Percentiles rank a stretch among this genome's conserved stretches.
Evolutionary conservation across 2,888 invertebrate genomes (phyloP).

Genomic region (Pristionchus japonicus): DNA sequence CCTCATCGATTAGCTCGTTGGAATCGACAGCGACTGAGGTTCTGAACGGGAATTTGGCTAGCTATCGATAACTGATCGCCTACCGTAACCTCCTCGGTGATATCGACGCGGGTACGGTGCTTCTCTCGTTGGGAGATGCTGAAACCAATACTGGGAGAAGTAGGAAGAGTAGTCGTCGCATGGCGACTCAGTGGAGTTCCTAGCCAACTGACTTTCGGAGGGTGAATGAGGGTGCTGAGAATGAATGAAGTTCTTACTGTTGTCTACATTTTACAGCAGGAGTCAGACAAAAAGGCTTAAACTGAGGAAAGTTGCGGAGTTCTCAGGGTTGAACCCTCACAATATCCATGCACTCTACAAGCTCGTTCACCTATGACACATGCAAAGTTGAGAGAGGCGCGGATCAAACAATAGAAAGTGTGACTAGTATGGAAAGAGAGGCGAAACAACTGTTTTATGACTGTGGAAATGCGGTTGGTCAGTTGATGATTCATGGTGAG

Average conservation of each 20-base stretch:
- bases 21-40: background rate
- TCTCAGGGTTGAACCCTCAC: too few relatives aligned
- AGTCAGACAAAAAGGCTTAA: too few relatives aligned
- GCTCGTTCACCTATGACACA: background rate
- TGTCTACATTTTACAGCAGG: too few relatives aligned
- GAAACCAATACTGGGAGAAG: background rate
- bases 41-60: background rate
- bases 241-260: too few relatives aligned
- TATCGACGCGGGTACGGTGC: background rate
- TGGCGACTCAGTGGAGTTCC: background rate
- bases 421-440: background rate
- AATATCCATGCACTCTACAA: background rate
- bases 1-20: background rate
- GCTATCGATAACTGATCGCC: background rate
- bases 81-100: background rate
- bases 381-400: background rate
- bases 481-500: background rate
- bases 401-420: background rate
- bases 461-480: background rate
- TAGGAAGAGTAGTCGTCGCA: slow-evolving; percentile 2
- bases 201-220: background rate
- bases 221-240: background rate
- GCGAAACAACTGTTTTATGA: background rate
- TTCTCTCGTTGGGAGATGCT: background rate
- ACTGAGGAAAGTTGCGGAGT: too few relatives aligned